A percentile compares a stretch with the other conserved stretches of the same genome.
phyloP scores from a whole-genome alignment of 2,888 invertebrate genomes.

The Lepetodrilus schrolli region DNA sequence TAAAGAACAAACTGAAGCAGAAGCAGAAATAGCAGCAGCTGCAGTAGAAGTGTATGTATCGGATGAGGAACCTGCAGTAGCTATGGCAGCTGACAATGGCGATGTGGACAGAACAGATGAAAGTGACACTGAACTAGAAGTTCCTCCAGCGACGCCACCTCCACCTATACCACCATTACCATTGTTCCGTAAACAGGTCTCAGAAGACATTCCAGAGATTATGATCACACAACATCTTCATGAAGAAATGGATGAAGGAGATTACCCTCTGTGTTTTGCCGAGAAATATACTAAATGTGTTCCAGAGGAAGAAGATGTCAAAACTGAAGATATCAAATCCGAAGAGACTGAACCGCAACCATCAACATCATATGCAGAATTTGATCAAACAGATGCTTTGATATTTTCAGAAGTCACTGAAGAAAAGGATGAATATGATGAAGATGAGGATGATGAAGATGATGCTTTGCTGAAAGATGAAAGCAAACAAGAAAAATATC shows the following conservation, averaged over 20 bases:
- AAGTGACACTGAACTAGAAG: conserved; percentile 21
- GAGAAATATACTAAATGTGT: conserved; percentile 39
- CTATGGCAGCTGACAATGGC: background rate
- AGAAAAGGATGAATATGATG: conserved; percentile 18
- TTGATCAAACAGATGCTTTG: background rate
- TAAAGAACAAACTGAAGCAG: conserved; percentile 56
- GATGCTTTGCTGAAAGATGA: background rate
- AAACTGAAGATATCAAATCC: too few relatives aligned
- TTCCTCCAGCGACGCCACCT: conserved; percentile 10
- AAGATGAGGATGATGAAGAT: conserved; percentile 19
- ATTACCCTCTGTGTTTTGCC: conserved; percentile 42
- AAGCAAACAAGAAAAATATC: background rate
- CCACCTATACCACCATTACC: conserved; percentile 16
- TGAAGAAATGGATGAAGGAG: conserved; percentile 58
- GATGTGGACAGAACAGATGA: conserved; percentile 29
- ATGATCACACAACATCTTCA: conserved; percentile 80
- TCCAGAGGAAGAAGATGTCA: conserved; percentile 47
- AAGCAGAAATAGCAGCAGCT: conserved; percentile 74
- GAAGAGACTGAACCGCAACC: conserved; percentile 34
- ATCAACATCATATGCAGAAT: conserved; percentile 8
- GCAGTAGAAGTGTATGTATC: conserved; percentile 53
- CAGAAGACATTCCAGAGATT: conserved; percentile 79
- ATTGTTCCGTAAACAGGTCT: conserved; percentile 52
- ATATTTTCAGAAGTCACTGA: background rate
- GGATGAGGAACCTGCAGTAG: conserved; percentile 19